phyloP scores from a whole-genome alignment of 2,888 invertebrate species.

The Calameuta idolon region DNA sequence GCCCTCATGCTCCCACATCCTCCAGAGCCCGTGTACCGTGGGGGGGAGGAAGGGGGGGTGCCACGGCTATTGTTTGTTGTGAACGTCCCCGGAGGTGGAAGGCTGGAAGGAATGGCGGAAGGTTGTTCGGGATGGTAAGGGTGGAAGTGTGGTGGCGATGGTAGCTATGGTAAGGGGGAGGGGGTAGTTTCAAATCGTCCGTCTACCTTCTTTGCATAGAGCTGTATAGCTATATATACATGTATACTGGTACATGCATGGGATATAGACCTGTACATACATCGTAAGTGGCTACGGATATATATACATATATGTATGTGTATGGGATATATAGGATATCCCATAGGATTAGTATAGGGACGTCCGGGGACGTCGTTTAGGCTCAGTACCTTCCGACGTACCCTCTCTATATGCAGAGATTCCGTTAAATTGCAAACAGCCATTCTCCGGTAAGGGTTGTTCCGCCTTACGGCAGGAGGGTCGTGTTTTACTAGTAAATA shows the following conservation, averaged over 20 bases:
- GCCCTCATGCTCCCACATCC: slow-evolving; percentile 22
- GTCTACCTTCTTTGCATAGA: too few relatives aligned
- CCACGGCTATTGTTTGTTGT: slow-evolving; percentile 48
- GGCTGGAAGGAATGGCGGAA: slow-evolving; percentile 42
- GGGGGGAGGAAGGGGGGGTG: too few relatives aligned
- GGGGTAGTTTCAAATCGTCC: too few relatives aligned
- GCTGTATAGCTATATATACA: too few relatives aligned
- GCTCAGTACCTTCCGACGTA: slow-evolving; percentile 42
- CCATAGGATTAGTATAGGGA: slow-evolving; percentile 47
- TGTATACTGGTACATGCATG: too few relatives aligned
- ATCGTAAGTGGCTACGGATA: too few relatives aligned
- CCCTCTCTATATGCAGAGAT: slow-evolving; percentile 59
- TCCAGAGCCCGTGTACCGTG: slow-evolving; percentile 34
- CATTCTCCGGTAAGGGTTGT: slow-evolving; percentile 15
- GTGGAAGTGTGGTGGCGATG: too few relatives aligned
- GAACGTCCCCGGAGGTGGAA: slow-evolving; percentile 14
- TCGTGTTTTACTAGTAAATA: neutral
- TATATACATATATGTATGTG: too few relatives aligned
- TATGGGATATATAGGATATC: neutral
- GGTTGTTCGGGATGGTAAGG: slow-evolving; percentile 38
- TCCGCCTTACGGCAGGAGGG: slow-evolving; percentile 5
- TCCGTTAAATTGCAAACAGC: slow-evolving; percentile 54
- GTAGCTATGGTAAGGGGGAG: too few relatives aligned
- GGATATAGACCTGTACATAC: too few relatives aligned
- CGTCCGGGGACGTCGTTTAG: slow-evolving; percentile 50